A percentile compares a stretch with the other conserved stretches of the same genome.
phyloP scores from a whole-genome alignment of 2,888 invertebrate species.

The Glyphotaelius pellucidus region DNA sequence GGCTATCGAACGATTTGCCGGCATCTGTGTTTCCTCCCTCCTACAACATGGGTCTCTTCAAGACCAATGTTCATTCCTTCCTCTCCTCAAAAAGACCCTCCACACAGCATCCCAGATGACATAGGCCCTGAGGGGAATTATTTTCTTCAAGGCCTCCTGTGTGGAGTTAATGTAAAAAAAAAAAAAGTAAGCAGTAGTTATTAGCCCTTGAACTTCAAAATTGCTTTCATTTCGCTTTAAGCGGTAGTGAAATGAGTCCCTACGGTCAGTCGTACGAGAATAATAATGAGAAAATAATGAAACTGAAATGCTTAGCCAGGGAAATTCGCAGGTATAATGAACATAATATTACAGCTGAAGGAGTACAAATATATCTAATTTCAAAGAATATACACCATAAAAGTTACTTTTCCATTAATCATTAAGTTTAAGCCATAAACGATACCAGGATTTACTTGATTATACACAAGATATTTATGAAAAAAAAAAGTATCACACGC shows the following conservation, averaged over 20 bases:
- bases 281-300: not conserved
- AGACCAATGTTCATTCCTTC: no score
- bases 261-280: not conserved
- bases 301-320: not conserved
- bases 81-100: no score
- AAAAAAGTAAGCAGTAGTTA: not conserved
- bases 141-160: no score
- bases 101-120: no score
- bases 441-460: not conserved
- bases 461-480: not conserved
- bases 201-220: not conserved
- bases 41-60: no score
- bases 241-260: not conserved
- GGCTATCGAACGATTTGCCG: no score
- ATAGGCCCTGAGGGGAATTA: no score
- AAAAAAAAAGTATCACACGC: not conserved
- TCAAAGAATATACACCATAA: not conserved
- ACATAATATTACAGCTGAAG: not conserved
- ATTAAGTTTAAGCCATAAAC: not conserved
- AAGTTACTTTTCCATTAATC: not conserved
- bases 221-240: not conserved
- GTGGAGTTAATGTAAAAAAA: no score
- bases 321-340: not conserved
- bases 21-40: no score
- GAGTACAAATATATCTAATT: not conserved